A percentile compares a stretch with the other conserved stretches of the same genome.
Conservation (phyloP, 2,888 invertebrate species). For the Pristionchus mayeri region DNA sequence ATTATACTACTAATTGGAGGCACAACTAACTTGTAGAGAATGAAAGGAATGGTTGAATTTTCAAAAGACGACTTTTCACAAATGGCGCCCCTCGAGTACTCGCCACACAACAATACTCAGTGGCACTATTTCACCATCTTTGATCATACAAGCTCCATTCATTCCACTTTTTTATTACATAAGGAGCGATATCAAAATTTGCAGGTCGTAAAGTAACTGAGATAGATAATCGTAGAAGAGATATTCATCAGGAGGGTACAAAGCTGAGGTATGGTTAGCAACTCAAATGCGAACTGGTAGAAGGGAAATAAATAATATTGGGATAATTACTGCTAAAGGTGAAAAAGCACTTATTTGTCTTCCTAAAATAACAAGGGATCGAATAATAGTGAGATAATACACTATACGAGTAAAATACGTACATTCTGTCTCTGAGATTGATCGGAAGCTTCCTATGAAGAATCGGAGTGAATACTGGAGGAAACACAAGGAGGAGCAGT, state of each 20-base stretch:
- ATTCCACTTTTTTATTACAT: conserved; percentile 8
- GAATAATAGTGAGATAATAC: background rate
- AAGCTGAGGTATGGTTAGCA: conserved; percentile 30
- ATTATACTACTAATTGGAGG: background rate
- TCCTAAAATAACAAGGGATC: background rate
- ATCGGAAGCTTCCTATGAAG: background rate
- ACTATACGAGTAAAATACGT: conserved; percentile 31
- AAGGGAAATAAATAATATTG: background rate
- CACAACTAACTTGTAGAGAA: background rate
- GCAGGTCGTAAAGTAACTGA: background rate
- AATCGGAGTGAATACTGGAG: conserved; percentile 8
- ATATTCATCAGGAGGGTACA: conserved; percentile 21
- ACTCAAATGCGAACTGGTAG: background rate
- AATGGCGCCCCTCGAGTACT: background rate
- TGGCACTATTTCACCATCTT: background rate
- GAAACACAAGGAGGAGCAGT: background rate
- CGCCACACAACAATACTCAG: conserved; percentile 5
- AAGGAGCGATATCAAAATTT: background rate
- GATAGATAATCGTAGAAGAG: conserved; percentile 1
- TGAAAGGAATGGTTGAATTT: background rate
- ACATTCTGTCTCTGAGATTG: conserved; percentile 1
- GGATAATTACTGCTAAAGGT: background rate
- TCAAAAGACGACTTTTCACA: conserved; percentile 10
- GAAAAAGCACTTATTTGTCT: background rate
- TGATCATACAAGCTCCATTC: background rate